Base-by-base conservation (phyloP, 64 coral and sea anemone genomes). In the Montipora foliosa region DNA sequence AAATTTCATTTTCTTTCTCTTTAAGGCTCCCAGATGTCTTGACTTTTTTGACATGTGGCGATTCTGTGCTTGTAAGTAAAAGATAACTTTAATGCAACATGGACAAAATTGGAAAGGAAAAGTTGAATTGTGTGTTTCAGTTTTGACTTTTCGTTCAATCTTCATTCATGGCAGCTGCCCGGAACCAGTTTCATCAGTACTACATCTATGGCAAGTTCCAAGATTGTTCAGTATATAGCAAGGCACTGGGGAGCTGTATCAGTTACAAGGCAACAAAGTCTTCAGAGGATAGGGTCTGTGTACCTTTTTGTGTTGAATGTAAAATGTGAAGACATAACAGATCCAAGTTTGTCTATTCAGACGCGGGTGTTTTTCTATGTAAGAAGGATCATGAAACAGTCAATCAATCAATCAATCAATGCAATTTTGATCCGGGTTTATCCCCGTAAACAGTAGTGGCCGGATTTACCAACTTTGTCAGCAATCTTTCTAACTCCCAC, bases 41-140 rank as follows among this genome's bases (percentile, higher is more conserved):
- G 69, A 92, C n/a, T 97, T 97, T 52, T 97, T 97, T 79, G 90
- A 97, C 46, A 97, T 92, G 78, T 97, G 92, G 92, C 84, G 95
- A 77, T 88, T 97, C 48, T 97, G 95, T 82, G 88, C 89, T 60
- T 97, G 92, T 97, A 95, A 97, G 95, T 94, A 69, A 84, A 17
- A 71, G 2, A 47, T 8, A 3, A 57, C 11, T 11, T 8, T 0
- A 57, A 6, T 57, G 53, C 53, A 57, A 6, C 53, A 37, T 37
- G 37, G 37, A 37, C 37, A 37, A 37, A 37, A 37, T 37, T 37
- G 37, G 37, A 37, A 37, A 37, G 37, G 37, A 37, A 37, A 37
- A 37, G 37, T 37, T 37, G 37, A 57, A 57, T 57, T 57, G 11
- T 57, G 53, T 57, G 37, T 37, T 10, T 55, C 52, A 55, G 52